phyloP scores from a whole-genome alignment of 1,140 invertebrate genomes.

The Marisa cornuarietis region DNA sequence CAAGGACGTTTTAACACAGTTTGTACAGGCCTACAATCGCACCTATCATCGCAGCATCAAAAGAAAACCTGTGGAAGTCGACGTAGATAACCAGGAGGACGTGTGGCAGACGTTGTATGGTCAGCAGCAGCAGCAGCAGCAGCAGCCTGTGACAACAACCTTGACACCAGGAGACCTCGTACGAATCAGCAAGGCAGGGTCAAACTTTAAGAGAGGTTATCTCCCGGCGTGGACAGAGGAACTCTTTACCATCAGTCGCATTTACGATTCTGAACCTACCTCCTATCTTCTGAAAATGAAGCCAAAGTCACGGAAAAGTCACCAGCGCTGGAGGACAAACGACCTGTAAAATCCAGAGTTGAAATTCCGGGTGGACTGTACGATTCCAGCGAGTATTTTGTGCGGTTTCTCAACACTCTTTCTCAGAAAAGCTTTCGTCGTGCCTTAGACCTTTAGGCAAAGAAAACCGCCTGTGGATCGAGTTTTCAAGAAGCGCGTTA shows the following conservation, averaged over 20 bases:
- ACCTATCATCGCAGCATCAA: constrained; percentile 62
- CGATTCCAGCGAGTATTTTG: background rate
- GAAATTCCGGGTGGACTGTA: background rate
- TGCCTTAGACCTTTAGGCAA: background rate
- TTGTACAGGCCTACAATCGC: constrained; percentile 65
- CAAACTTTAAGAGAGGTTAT: background rate
- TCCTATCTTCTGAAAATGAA: background rate
- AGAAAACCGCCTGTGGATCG: background rate
- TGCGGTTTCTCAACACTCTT: background rate
- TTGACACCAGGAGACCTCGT: background rate
- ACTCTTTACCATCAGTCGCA: constrained; percentile 2
- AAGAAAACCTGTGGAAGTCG: constrained; percentile 51
- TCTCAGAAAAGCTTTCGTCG: background rate
- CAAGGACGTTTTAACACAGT: constrained; percentile 56
- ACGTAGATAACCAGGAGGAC: constrained; percentile 34
- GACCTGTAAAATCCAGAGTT: too few species aligned
- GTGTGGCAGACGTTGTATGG: constrained; percentile 15
- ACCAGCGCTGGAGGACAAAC: too few species aligned
- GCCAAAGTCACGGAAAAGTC: too few species aligned
- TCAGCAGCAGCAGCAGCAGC: background rate
- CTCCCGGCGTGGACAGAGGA: constrained; percentile 1
- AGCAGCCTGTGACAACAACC: background rate
- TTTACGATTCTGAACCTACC: background rate
- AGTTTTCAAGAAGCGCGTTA: constrained; percentile 1
- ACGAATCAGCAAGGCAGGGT: background rate